Percentiles rank a stretch among this genome's conserved stretches.
Conservation (phyloP, 2,113 vertebrate genomes). For the Asarcornis scutulata region DNA sequence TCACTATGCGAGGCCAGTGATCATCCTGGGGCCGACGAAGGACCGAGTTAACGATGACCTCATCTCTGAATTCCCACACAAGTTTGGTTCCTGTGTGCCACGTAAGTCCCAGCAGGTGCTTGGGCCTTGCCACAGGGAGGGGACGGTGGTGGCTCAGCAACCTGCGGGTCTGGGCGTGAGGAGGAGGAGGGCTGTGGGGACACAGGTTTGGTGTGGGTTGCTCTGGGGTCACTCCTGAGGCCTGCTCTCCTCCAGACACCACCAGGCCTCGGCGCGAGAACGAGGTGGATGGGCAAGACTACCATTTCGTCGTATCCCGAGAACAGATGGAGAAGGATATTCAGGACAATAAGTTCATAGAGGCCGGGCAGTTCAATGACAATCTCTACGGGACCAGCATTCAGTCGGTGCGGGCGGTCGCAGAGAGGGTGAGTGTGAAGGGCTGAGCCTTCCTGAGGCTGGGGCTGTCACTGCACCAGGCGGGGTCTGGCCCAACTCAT, state of each 20-base stretch:
- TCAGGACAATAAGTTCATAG: constrained; percentile 99
- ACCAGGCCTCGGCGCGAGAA: constrained; percentile 93
- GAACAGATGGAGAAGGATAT: constrained; percentile 99
- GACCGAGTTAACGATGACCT: constrained; percentile 97
- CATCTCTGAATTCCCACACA: constrained; percentile 98
- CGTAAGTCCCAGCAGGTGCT: constrained; percentile 80
- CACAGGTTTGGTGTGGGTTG: fast-evolving
- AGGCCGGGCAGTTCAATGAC: constrained; percentile 98
- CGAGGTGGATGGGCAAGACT: constrained; percentile 97
- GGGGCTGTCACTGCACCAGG: neutral
- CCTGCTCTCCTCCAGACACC: constrained; percentile 81
- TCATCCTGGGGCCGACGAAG: constrained; percentile 97
- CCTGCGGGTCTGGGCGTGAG: fast-evolving
- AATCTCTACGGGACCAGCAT: constrained; percentile 98
- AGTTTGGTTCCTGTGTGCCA: constrained; percentile 98
- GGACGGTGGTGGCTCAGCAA: neutral
- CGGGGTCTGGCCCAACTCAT: fast-evolving
- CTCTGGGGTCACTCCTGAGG: fast-evolving
- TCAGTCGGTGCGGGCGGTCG: constrained; percentile 95
- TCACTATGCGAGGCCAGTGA: constrained; percentile 96
- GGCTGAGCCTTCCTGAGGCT: fast-evolving
- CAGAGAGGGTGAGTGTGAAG: constrained; percentile 86
- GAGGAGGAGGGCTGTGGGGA: fast-evolving
- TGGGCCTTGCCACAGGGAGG: neutral
- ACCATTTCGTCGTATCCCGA: constrained; percentile 93